Evolutionary conservation across 2,113 vertebrate genomes (phyloP), one percentile per base, ranked within the genome.

Genomic region (Panurus biarmicus): DNA sequence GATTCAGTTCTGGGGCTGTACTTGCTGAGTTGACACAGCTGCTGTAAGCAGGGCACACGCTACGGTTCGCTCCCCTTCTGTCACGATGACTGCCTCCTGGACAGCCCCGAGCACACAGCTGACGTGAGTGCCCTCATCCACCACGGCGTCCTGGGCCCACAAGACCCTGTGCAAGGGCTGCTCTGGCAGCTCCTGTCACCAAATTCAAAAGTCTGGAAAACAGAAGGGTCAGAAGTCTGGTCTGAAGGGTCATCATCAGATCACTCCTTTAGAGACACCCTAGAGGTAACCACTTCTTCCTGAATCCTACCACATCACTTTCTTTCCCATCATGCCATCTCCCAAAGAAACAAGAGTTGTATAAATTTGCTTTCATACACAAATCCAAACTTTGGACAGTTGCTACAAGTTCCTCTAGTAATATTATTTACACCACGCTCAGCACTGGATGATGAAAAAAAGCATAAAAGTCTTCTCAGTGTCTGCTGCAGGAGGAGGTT

Each of bases 111-210:
- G 67, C 17, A 23, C 1, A 0, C 12, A 0, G 6, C 66, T 88
- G 94, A 73, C 38, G 25, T 0, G 2, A 35, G 3, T 35, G 64
- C 16, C 60, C 42, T 58, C 47, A 33, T 28, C 24, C 60, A 33
- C 51, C 50, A 19, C 1, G 0, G 58, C 0, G 0, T 9, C 64
- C 56, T 67, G 60, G 26, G 69, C 24, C 22, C 15, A 0, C 35
- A 58, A 28, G 11, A 31, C 9, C 38, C 31, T 19, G 20, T 7
- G 4, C 31, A 25, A 53, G 23, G 33, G 23, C 57, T 77, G 35
- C 47, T 74, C 77, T 62, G 40, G 69, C 56, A 84, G 19, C 2
- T 28, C 44, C 76, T 84, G 76, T 84, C 87, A 84, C 65, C 2
- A 5, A 15, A 70, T 51, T 88, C 80, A 74, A 10, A 81, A 75